phyloP scores from a whole-genome alignment of 2,888 invertebrate species.

The Diploptera punctata region DNA sequence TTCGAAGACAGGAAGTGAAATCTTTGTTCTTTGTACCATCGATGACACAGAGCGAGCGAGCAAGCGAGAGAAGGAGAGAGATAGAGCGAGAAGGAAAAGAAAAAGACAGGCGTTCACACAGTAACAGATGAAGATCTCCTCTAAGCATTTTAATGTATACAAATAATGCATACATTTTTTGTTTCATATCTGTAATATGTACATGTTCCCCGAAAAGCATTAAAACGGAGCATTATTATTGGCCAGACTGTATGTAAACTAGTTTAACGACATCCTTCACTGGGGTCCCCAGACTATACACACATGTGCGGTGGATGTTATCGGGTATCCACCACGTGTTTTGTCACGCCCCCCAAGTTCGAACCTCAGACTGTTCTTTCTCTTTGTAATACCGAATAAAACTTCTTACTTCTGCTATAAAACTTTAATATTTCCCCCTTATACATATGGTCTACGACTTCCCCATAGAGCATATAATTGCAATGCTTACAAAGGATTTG shows the following conservation, averaged over 20 bases:
- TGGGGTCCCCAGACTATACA: background rate
- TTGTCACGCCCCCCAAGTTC: too few relatives aligned
- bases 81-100: too few relatives aligned
- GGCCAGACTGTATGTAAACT: slow-evolving; percentile 17
- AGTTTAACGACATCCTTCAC: slow-evolving; percentile 23
- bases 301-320: slow-evolving; percentile 12
- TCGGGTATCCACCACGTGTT: background rate
- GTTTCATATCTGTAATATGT: background rate
- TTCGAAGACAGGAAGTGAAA: background rate
- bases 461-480: too few relatives aligned
- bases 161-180: background rate
- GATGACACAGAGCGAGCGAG: background rate
- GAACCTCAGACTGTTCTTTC: too few relatives aligned
- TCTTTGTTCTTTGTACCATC: background rate
- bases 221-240: slow-evolving; percentile 21
- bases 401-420: too few relatives aligned
- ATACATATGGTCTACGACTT: too few relatives aligned
- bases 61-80: too few relatives aligned
- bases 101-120: background rate
- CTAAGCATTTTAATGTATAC: slow-evolving; percentile 2
- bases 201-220: slow-evolving; percentile 21
- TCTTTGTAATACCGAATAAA: too few relatives aligned
- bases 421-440: too few relatives aligned
- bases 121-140: too few relatives aligned
- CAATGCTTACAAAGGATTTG: too few relatives aligned